Conservation (phyloP, 1,140 invertebrate genomes). For the Drosophila persimilis region DNA sequence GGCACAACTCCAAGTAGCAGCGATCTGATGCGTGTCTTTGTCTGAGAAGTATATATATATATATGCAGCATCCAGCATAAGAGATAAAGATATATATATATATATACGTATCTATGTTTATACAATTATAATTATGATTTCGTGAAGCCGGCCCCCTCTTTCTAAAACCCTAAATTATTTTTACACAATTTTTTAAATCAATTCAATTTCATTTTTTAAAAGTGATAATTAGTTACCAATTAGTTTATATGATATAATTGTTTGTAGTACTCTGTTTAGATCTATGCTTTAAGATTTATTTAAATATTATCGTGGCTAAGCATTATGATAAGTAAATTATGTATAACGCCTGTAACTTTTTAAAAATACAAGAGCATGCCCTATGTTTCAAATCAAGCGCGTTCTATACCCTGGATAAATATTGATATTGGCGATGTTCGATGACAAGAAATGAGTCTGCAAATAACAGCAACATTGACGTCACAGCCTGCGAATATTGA, state of each 20-base stretch:
- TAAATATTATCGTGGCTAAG: constrained; percentile 51
- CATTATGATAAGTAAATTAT: constrained; percentile 57
- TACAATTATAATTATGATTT: constrained; percentile 29
- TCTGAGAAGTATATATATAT: constrained; percentile 44
- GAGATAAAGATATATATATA: neutral
- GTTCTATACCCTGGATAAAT: too few relatives aligned
- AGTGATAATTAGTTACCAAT: constrained; percentile 72
- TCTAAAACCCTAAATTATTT: constrained; percentile 38
- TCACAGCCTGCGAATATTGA: too few relatives aligned
- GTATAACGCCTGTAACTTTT: constrained; percentile 64
- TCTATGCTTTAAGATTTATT: constrained; percentile 56
- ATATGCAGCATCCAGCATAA: neutral
- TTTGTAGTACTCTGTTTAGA: constrained; percentile 66
- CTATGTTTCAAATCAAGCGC: constrained; percentile 50
- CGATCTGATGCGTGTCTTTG: constrained; percentile 76
- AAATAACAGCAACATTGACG: too few relatives aligned
- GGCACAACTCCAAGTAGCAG: constrained; percentile 48
- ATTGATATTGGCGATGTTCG: too few relatives aligned
- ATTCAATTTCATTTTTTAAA: constrained; percentile 62
- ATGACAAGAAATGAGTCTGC: too few relatives aligned
- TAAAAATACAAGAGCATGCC: constrained; percentile 64
- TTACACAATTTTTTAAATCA: constrained; percentile 63
- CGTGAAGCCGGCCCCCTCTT: constrained; percentile 37
- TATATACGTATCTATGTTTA: constrained; percentile 27
- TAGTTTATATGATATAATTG: constrained; percentile 48